Percentiles rank a stretch among this genome's conserved stretches.
Evolutionary conservation across 2,797 vertebrate species (phyloP).

Genomic region (Sebastolobus alascanus): DNA sequence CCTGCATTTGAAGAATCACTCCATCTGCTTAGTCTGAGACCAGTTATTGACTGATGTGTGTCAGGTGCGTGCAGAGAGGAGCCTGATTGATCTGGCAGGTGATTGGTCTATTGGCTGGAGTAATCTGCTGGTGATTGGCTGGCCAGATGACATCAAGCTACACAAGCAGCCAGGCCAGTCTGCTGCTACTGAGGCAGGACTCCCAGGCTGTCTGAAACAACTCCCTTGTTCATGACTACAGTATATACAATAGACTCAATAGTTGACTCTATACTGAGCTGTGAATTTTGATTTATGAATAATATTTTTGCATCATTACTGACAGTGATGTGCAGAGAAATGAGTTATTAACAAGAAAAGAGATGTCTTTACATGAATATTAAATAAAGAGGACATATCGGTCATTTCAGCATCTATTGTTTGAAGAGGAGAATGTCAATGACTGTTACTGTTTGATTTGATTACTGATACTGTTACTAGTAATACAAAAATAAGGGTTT

Average conservation of each 20-base stretch:
- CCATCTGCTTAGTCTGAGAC: not conserved
- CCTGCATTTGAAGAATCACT: not conserved
- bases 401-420: not conserved
- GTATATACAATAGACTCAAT: not conserved
- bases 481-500: not conserved
- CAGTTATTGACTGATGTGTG: constrained; percentile 26
- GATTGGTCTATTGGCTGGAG: constrained; percentile 23
- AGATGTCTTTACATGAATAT: not conserved
- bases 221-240: not conserved
- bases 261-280: not conserved
- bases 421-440: not conserved
- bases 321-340: not conserved
- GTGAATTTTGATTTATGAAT: not conserved
- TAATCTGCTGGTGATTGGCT: constrained; percentile 6
- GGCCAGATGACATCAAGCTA: not conserved
- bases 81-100: constrained; percentile 31
- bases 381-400: not conserved
- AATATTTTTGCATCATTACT: not conserved
- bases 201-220: not conserved
- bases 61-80: constrained; percentile 27
- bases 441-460: not conserved
- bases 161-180: constrained; percentile 2
- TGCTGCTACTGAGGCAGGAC: constrained; percentile 6
- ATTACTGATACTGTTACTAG: not conserved
- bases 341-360: not conserved